Percentiles rank a stretch among this genome's conserved stretches.
Evolutionary conservation across 2,797 vertebrate species (phyloP).

Genomic region (Luscinia luscinia): DNA sequence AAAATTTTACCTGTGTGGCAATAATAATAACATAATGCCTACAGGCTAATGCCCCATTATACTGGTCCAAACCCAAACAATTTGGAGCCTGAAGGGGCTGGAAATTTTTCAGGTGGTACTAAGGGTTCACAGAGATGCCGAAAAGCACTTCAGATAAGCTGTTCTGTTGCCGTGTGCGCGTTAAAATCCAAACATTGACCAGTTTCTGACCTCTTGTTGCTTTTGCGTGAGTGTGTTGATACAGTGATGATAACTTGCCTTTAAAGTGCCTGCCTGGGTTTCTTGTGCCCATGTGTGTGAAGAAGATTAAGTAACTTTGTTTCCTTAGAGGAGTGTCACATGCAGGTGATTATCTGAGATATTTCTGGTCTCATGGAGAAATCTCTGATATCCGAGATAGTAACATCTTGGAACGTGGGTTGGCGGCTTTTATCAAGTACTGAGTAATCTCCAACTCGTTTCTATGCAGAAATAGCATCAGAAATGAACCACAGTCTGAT

Average conservation of each 20-base stretch:
- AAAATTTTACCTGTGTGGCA: fast-evolving
- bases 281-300: neutral
- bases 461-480: neutral
- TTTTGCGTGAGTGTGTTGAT: neutral
- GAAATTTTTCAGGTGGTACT: neutral
- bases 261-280: neutral
- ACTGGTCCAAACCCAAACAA: neutral
- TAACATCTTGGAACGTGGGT: neutral
- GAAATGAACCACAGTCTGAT: neutral
- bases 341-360: neutral
- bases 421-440: neutral
- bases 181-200: neutral
- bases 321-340: neutral
- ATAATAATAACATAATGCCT: neutral
- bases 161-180: neutral
- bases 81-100: neutral
- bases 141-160: neutral
- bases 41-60: fast-evolving
- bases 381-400: neutral
- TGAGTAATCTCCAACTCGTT: neutral
- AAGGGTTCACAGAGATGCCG: neutral
- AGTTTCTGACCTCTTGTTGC: neutral
- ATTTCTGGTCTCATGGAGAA: neutral
- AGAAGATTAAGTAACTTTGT: constrained; percentile 14
- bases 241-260: neutral